These are phyloP conservation scores for Lasioglossum morio DNA, from an alignment of 2,888 invertebrate species.

Conservation along the genomic window DNA sequence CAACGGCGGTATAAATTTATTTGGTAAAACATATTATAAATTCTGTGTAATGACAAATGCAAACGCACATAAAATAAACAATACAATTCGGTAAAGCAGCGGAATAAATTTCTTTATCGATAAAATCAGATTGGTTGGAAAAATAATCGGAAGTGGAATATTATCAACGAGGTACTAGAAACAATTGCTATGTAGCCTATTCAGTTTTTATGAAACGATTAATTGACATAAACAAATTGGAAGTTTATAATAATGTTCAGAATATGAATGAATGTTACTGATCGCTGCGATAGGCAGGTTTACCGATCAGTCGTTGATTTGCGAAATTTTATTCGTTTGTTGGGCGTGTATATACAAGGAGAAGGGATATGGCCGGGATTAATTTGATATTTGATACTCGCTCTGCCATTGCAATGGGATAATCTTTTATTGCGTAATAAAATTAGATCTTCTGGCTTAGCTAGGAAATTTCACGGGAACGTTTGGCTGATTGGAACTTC, in stretches of 20 bases:
- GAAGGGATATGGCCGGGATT: conserved; percentile 3
- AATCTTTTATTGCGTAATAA: conserved; percentile 60
- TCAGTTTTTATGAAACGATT: not conserved
- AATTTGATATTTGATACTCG: conserved; percentile 51
- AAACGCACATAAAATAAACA: not conserved
- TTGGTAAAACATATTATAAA: no score
- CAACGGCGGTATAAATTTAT: no score
- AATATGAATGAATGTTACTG: not conserved
- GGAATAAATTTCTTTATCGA: not conserved
- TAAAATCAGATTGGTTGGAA: not conserved
- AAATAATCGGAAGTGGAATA: not conserved
- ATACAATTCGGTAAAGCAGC: not conserved
- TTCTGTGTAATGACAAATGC: no score
- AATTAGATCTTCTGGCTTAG: conserved; percentile 55
- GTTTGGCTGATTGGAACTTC: conserved; percentile 8
- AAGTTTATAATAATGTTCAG: not conserved
- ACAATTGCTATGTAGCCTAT: not conserved
- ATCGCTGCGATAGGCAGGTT: not conserved
- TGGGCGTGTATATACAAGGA: not conserved
- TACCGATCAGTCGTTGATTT: conserved; percentile 41
- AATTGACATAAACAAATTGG: not conserved
- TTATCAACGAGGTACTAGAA: not conserved
- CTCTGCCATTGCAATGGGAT: conserved; percentile 44
- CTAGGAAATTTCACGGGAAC: not conserved
- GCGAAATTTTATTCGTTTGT: conserved; percentile 30